These are phyloP conservation scores for Atractosteus spatula DNA, from an alignment of 2,113 vertebrate species.

Conservation along the genomic window DNA sequence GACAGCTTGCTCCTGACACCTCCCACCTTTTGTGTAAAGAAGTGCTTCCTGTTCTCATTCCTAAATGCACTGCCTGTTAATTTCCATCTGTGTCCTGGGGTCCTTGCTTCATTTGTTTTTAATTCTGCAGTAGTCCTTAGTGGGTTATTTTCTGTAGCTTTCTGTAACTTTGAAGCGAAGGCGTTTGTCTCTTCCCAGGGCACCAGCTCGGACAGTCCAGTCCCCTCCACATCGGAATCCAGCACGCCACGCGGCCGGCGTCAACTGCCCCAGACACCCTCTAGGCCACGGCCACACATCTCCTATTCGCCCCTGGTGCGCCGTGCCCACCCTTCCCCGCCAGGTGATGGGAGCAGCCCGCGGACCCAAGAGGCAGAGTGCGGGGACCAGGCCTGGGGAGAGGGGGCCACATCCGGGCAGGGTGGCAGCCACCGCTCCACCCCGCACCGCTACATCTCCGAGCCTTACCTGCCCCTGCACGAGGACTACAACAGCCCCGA, in stretches of 20 bases:
- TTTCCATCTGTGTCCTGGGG: too few species aligned
- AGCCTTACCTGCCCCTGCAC: conserved; percentile 89
- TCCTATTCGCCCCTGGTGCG: conserved; percentile 87
- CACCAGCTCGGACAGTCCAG: conserved; percentile 77
- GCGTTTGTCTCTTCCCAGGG: conserved; percentile 51
- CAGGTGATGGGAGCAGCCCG: conserved; percentile 49
- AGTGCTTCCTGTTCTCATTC: too few species aligned
- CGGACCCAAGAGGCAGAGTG: conserved; percentile 40
- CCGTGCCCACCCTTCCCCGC: conserved; percentile 63
- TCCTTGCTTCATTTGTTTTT: too few species aligned
- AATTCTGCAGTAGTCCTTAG: too few species aligned
- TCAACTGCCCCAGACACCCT: conserved; percentile 90
- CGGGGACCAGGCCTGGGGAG: conserved; percentile 43
- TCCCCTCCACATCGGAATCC: conserved; percentile 79
- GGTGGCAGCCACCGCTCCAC: conserved; percentile 66
- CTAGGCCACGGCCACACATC: conserved; percentile 87
- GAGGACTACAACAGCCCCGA: conserved; percentile 76
- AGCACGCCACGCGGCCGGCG: conserved; percentile 84
- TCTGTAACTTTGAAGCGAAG: too few species aligned
- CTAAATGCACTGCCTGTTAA: too few species aligned
- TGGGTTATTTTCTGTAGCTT: too few species aligned
- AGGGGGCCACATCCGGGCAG: conserved; percentile 55
- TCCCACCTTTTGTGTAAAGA: too few species aligned
- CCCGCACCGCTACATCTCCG: conserved; percentile 91
- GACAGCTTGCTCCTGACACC: too few species aligned